These are phyloP conservation scores for Cathartes aura DNA, from an alignment of 2,113 vertebrate genomes.

Conservation along the genomic window DNA sequence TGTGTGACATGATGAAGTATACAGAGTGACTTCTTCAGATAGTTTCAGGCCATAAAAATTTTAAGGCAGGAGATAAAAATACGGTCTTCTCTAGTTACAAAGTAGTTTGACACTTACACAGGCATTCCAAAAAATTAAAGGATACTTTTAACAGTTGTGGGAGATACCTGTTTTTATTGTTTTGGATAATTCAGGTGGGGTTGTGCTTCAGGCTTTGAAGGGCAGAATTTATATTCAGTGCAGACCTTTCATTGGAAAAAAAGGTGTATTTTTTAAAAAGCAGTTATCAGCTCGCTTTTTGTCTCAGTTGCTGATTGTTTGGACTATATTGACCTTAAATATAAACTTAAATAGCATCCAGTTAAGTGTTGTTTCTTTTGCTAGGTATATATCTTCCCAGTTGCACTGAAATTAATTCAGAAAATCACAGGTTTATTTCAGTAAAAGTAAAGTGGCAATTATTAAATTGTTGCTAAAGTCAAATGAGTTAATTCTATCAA, in stretches of 20 bases:
- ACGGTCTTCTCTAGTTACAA: neutral
- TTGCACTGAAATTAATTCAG: neutral
- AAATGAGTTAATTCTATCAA: neutral
- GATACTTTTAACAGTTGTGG: neutral
- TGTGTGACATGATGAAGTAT: neutral
- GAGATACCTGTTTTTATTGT: neutral
- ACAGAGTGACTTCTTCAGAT: neutral
- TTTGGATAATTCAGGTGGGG: neutral
- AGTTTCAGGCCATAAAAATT: slow-evolving; percentile 18
- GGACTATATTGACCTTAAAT: neutral
- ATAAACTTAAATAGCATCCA: neutral
- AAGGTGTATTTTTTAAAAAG: neutral
- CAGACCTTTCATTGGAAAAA: neutral
- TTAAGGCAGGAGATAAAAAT: neutral
- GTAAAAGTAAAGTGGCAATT: neutral
- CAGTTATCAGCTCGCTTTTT: neutral
- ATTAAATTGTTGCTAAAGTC: neutral
- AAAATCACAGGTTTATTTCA: neutral
- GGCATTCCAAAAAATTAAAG: neutral
- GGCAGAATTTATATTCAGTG: neutral
- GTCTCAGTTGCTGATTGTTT: neutral
- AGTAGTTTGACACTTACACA: neutral
- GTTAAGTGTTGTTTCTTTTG: neutral
- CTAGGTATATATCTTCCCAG: neutral
- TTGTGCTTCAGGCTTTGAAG: neutral